Percentiles rank a stretch among this genome's conserved stretches.
Conservation (phyloP, 2,797 vertebrate genomes). For the Gymnothorax reevesii region DNA sequence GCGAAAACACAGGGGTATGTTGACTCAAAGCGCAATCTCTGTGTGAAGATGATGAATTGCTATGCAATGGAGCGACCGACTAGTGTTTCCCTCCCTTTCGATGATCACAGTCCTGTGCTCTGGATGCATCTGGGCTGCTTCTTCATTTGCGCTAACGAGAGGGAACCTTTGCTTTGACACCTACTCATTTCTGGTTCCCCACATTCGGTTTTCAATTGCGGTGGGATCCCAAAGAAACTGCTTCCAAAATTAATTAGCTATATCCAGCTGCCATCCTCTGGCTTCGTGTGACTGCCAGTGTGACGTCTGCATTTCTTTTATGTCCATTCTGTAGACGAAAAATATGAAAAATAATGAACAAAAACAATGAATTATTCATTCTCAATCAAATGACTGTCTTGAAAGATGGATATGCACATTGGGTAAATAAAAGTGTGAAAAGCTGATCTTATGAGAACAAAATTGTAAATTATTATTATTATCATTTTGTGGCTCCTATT, state of each 20-base stretch:
- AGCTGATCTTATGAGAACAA: conserved; percentile 40
- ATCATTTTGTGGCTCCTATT: conserved; percentile 51
- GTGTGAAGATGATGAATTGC: conserved; percentile 11
- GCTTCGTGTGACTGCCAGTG: conserved; percentile 39
- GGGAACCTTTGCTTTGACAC: not conserved
- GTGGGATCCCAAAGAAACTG: conserved; percentile 39
- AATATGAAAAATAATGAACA: not conserved
- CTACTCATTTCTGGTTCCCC: not conserved
- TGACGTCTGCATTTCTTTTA: conserved; percentile 29
- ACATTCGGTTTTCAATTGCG: conserved; percentile 21
- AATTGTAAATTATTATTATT: conserved; percentile 44
- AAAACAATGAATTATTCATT: conserved; percentile 15
- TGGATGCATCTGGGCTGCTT: not conserved
- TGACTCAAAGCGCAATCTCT: conserved; percentile 8
- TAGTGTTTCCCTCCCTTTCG: not conserved
- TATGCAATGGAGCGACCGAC: not conserved
- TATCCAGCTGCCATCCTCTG: conserved; percentile 61
- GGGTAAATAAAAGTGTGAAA: conserved; percentile 43
- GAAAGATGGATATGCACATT: conserved; percentile 40
- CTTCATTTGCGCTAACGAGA: not conserved
- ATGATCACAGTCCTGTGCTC: not conserved
- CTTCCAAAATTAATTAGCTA: conserved; percentile 54
- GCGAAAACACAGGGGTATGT: not conserved
- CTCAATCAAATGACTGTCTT: conserved; percentile 50
- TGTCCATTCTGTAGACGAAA: conserved; percentile 38